Base-by-base conservation (phyloP, 2,888 invertebrate genomes). In the Lampropteryx suffumata region DNA sequence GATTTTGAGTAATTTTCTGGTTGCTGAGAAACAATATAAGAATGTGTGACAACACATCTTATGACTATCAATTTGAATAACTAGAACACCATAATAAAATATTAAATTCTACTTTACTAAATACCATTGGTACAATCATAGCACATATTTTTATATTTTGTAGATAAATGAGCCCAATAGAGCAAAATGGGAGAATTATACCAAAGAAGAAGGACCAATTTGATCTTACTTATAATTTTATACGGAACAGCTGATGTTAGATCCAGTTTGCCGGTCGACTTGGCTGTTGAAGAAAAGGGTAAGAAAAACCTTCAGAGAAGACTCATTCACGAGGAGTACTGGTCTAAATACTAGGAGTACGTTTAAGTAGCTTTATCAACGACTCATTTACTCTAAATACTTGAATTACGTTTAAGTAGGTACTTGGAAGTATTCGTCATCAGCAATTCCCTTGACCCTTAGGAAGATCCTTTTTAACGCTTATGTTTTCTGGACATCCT, bases 211-310 rank as follows among this genome's bases (percentile, higher is more conserved):
- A 77, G 73, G 71, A 72, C 75, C 75, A 76, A 70, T 69, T 74
- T 76, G 64, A 76, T 83, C 60, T 68, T 82, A 68, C 69, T 85
- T 68, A 75, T 84, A 67, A 82, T 88, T 75, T 79, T 87, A 76
- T 86, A 76, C 82, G 86, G 85, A 76, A 82, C 71, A 88, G 86
- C 82, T 88, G 86, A 88, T 86, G 79, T 86, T 65, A 53, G 73
- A 55, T 74, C 76, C 62, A 90, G 89, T 66, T 62, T 90, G 60
- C 89, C 89, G 2, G 81, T 90, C 26, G 89, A 90, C 57, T 68
- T 90, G 55, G 81, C 87, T 48, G 69, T 82, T 14, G 89, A 90
- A 57, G 89, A 90, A 67, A 90, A 89, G 82, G 88, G 89, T 89
- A 62, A 61, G 42, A 24, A 17, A 2, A 24, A 24, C 17, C 17